Conservation (phyloP, 2,797 vertebrate species). For the Mycteria americana region DNA sequence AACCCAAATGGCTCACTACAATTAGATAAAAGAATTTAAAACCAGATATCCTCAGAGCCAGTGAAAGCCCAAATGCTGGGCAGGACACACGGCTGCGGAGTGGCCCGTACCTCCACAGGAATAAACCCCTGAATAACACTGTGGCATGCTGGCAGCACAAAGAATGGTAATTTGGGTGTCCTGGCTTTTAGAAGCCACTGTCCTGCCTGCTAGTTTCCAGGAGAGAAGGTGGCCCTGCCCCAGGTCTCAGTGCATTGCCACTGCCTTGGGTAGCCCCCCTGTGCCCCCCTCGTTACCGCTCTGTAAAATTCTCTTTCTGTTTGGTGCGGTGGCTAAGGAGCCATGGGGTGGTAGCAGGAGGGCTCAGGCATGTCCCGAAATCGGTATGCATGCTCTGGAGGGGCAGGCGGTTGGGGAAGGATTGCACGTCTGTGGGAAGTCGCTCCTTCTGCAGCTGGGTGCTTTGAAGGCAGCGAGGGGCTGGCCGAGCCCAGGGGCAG, state of each 20-base stretch:
- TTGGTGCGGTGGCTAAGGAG: not conserved
- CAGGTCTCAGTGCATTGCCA: not conserved
- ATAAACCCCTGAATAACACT: not conserved
- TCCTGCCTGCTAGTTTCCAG: not conserved
- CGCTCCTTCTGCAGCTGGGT: not conserved
- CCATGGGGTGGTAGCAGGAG: rapidly evolving
- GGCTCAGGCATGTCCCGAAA: not conserved
- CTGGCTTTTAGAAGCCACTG: not conserved
- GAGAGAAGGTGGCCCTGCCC: not conserved
- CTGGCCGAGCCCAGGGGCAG: not conserved
- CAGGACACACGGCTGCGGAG: not conserved
- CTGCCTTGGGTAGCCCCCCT: not conserved
- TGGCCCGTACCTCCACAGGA: not conserved
- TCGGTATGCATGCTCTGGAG: not conserved
- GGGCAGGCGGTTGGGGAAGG: not conserved
- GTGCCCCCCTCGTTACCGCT: rapidly evolving
- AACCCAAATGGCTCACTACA: not conserved
- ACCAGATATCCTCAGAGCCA: not conserved
- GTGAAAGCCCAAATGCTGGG: not conserved
- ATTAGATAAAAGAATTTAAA: not conserved
- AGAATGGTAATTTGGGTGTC: not conserved
- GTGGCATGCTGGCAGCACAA: not conserved
- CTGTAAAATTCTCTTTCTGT: not conserved
- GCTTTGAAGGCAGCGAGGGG: not conserved
- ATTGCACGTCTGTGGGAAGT: rapidly evolving